Base-by-base conservation (phyloP, 2,888 invertebrate species). In the Ischnura elegans region DNA sequence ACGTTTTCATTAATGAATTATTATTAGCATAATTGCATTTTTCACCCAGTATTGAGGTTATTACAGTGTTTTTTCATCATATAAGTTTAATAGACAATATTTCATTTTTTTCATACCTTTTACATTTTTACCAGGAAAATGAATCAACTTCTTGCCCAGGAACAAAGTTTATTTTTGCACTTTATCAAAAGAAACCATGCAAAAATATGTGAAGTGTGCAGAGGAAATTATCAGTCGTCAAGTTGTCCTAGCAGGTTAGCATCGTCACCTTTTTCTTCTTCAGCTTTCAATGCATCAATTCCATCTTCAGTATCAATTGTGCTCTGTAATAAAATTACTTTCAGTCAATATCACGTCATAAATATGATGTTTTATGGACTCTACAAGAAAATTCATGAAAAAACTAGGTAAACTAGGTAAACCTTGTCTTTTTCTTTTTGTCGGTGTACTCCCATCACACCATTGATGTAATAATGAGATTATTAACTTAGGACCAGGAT, bases 241-340 rank as follows among this genome's bases (percentile, higher is more conserved):
- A 90, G 25, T 66, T 66, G 66, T 43, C 90, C 90, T 8, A 90
- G 90, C 43, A 90, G 13, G n/a, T 90, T 90, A 43, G 90, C 43
- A 61, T 90, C 90, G 43, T 55, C 36, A 16, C 76, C 55, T 42
- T n/a, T 45, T n/a, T 55, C 90, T 25, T 90, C 90, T 43, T 90
- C 61, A 61, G 61, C 61, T 51, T 90, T 90, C 10, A 90, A 36
- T 61, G 90, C 90, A 90, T 90, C 90, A n/a, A 90, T 90, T 90
- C 90, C 90, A 90, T 90, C 90, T 61, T 90, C 90, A n/a, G 90
- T 43, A 61, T 90, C 90, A 86, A 46, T 66, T 90, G 55, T 66
- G 42, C 90, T 55, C 61, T 55, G 43, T 0, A 66, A 90, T 55
- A 25, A 19, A 86, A 86, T n/a, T n/a, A n/a, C n/a, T n/a, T n/a